Evolutionary conservation across 2,888 invertebrate species (phyloP).

Genomic region (Drosophila mettleri): DNA sequence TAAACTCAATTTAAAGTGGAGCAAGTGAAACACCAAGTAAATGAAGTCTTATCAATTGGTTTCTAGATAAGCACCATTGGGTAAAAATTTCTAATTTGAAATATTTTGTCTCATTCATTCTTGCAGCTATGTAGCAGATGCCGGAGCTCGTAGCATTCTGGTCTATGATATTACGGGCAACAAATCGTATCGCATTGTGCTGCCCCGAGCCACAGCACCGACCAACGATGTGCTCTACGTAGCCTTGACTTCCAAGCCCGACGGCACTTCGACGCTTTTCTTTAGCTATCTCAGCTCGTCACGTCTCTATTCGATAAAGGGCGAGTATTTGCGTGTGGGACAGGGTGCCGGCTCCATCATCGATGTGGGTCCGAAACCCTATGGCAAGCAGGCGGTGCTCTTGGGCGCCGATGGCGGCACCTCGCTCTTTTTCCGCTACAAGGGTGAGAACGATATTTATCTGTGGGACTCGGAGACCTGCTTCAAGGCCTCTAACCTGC

Average conservation of each 20-base stretch:
- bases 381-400: slow-evolving; percentile 86
- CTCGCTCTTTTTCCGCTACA: slow-evolving; percentile 87
- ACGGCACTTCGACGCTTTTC: slow-evolving; percentile 86
- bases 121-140: slow-evolving; percentile 83
- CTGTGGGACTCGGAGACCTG: slow-evolving; percentile 88
- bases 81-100: background rate
- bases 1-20: background rate
- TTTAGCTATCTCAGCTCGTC: slow-evolving; percentile 87
- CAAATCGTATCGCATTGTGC: slow-evolving; percentile 87
- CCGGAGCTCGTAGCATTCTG: slow-evolving; percentile 84
- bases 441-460: slow-evolving; percentile 88
- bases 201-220: slow-evolving; percentile 86
- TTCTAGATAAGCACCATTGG: slow-evolving; percentile 13
- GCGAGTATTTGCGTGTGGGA: slow-evolving; percentile 86
- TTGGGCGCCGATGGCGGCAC: slow-evolving; percentile 88
- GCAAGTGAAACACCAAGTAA: background rate
- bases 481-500: slow-evolving; percentile 86
- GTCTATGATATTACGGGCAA: slow-evolving; percentile 86
- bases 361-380: slow-evolving; percentile 87
- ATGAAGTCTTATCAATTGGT: slow-evolving; percentile 24
- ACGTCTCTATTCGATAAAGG: slow-evolving; percentile 87
- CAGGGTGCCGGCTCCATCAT: slow-evolving; percentile 86
- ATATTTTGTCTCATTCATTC: background rate
- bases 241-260: slow-evolving; percentile 86
- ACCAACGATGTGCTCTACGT: slow-evolving; percentile 87